Evolutionary conservation across 2,797 vertebrate genomes (phyloP).

Genomic region (Oophaga sylvatica): DNA sequence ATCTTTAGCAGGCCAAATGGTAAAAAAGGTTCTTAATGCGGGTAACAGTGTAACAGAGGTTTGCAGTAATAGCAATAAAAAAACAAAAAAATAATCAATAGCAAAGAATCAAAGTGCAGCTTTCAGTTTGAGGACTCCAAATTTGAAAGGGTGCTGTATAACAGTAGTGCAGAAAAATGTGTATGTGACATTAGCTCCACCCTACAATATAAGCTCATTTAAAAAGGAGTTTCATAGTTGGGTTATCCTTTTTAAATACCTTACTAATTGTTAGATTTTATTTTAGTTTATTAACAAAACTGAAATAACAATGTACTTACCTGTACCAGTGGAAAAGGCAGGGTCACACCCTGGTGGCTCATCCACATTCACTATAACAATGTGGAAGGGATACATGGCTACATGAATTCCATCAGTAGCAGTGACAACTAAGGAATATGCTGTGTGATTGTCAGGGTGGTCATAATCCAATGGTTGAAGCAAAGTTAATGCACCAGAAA

Average conservation of each 20-base stretch:
- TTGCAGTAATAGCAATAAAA: too few relatives aligned
- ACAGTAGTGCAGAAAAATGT: not conserved
- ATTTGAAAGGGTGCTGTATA: not conserved
- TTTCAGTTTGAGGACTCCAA: too few relatives aligned
- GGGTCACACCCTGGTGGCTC: slow-evolving; percentile 63
- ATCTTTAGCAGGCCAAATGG: too few relatives aligned
- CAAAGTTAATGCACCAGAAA: slow-evolving; percentile 54
- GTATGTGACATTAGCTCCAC: not conserved
- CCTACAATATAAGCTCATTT: not conserved
- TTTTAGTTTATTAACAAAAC: not conserved
- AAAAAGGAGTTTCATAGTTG: too few relatives aligned
- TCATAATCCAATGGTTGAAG: slow-evolving; percentile 61
- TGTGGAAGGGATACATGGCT: slow-evolving; percentile 29
- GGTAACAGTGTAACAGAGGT: too few relatives aligned
- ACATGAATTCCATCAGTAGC: slow-evolving; percentile 40
- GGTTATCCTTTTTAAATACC: too few relatives aligned
- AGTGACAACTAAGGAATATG: slow-evolving; percentile 48
- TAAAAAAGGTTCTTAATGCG: too few relatives aligned
- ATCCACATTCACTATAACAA: slow-evolving; percentile 63
- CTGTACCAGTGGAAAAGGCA: slow-evolving; percentile 59
- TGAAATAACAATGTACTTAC: not conserved
- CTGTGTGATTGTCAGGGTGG: slow-evolving; percentile 45
- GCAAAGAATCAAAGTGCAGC: too few relatives aligned
- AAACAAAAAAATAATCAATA: too few relatives aligned
- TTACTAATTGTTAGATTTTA: too few relatives aligned